Percentiles rank a stretch among this genome's conserved stretches.
phyloP scores from a whole-genome alignment of 2,888 invertebrate genomes.

The Lacanobia wlatinum region DNA sequence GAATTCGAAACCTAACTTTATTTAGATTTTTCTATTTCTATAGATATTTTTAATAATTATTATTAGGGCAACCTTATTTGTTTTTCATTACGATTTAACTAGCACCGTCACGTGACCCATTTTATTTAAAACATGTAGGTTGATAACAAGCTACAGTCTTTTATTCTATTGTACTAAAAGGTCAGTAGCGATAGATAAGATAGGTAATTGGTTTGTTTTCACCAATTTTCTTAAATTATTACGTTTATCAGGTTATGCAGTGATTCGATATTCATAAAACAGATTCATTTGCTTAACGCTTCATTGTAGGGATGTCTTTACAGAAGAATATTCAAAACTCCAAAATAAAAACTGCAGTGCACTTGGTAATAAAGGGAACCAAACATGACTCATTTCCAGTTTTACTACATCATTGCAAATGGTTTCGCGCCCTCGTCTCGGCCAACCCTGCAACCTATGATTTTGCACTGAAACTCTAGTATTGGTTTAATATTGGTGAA shows the following conservation, averaged over 20 bases:
- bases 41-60: background rate
- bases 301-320: background rate
- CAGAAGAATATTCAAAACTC: background rate
- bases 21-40: background rate
- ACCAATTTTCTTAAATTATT: background rate
- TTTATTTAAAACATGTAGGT: constrained; percentile 1
- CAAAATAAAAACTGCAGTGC: background rate
- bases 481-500: background rate
- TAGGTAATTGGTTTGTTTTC: background rate
- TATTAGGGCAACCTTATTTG: constrained; percentile 5
- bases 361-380: background rate
- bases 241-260: background rate
- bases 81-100: constrained; percentile 5
- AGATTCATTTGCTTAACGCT: background rate
- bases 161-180: background rate
- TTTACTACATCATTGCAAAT: background rate
- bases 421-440: background rate
- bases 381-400: constrained; percentile 16
- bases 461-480: background rate
- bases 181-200: background rate
- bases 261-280: background rate
- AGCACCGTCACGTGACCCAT: background rate
- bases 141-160: background rate
- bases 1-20: background rate
- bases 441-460: background rate